Conservation (phyloP, 2,888 invertebrate species). For the Thera obeliscata region DNA sequence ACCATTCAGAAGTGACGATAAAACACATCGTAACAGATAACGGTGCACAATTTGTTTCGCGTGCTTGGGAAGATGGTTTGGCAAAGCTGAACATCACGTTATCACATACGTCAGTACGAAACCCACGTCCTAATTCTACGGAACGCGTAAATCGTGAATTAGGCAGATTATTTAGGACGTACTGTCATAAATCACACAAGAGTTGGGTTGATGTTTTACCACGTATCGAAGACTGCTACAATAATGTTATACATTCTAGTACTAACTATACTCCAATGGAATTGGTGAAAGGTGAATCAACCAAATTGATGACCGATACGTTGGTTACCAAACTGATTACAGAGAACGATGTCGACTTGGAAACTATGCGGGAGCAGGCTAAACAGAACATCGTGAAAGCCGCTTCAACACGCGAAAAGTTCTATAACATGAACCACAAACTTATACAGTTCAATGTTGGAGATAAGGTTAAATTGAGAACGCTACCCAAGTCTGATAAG, state of each 20-base stretch:
- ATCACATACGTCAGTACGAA: conserved; percentile 36
- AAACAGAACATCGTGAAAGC: neutral
- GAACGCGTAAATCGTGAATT: conserved; percentile 43
- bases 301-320: neutral
- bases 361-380: too few species aligned
- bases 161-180: conserved; percentile 38
- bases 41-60: conserved; percentile 28
- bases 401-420: too few species aligned
- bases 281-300: neutral
- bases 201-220: conserved; percentile 33
- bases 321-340: too few species aligned
- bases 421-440: too few species aligned
- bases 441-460: neutral
- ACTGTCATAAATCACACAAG: conserved; percentile 34
- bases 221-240: conserved; percentile 35
- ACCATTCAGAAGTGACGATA: conserved; percentile 21
- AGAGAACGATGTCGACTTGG: too few species aligned
- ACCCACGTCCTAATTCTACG: conserved; percentile 38
- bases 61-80: neutral
- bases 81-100: conserved; percentile 15
- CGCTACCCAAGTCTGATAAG: neutral
- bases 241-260: conserved; percentile 38
- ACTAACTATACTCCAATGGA: conserved; percentile 33
- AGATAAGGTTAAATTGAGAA: neutral
- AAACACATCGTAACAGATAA: conserved; percentile 37